A percentile compares a stretch with the other conserved stretches of the same genome.
phyloP scores from a whole-genome alignment of 2,113 vertebrate species.

The Kobus ellipsiprymnus region DNA sequence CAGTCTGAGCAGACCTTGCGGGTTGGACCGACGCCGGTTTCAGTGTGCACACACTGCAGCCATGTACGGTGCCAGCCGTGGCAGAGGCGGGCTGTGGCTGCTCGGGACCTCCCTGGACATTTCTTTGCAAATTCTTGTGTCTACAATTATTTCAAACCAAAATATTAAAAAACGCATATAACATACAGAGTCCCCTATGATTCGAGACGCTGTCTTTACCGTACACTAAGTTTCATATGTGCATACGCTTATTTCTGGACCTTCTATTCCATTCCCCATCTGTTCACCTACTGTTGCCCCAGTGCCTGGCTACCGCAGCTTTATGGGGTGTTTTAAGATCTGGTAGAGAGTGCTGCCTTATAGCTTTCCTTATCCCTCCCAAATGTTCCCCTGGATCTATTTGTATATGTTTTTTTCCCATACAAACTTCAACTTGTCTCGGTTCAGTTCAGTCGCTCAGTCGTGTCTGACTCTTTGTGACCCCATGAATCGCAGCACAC shows the following conservation, averaged over 20 bases:
- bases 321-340: background rate
- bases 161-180: background rate
- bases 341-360: background rate
- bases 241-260: no score
- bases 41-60: no score
- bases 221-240: accelerated
- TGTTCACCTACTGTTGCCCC: background rate
- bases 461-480: no score
- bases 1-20: background rate
- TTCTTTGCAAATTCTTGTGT: background rate
- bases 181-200: background rate
- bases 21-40: background rate
- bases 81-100: background rate
- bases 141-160: background rate
- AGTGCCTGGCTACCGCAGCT: background rate
- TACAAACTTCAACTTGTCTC: background rate
- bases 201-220: background rate
- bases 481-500: no score
- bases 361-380: background rate
- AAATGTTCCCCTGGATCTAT: background rate
- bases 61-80: background rate
- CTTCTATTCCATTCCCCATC: background rate
- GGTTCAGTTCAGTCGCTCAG: no score
- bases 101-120: background rate
- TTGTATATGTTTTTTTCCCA: background rate